phyloP scores from a whole-genome alignment of 1,140 invertebrate species.

The Zophobas morio region DNA sequence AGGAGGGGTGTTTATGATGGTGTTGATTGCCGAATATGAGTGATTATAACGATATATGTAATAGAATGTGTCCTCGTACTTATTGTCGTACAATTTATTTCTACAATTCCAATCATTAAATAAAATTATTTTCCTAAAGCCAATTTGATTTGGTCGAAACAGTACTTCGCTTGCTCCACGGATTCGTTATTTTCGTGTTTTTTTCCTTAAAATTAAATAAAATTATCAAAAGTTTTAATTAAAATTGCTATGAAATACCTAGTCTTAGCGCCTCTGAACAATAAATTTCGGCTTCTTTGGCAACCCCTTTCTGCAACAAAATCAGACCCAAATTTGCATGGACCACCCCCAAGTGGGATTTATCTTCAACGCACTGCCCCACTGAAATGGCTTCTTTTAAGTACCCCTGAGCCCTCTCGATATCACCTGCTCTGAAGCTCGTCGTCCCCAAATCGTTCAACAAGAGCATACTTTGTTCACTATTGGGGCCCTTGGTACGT shows the following conservation, averaged over 20 bases:
- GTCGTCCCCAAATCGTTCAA: slow-evolving; percentile 90
- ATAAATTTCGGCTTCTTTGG: slow-evolving; percentile 78
- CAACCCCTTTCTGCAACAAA: slow-evolving; percentile 80
- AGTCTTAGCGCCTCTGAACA: slow-evolving; percentile 82
- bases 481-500: slow-evolving; percentile 76
- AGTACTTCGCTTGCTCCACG: slow-evolving; percentile 74
- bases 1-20: slow-evolving; percentile 93
- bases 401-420: slow-evolving; percentile 79
- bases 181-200: slow-evolving; percentile 73
- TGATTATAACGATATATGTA: slow-evolving; percentile 67
- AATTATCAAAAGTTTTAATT: slow-evolving; percentile 57
- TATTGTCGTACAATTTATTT: slow-evolving; percentile 8
- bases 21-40: slow-evolving; percentile 90
- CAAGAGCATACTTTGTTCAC: slow-evolving; percentile 83
- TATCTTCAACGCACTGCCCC: slow-evolving; percentile 76
- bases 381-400: slow-evolving; percentile 81
- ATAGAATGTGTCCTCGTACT: slow-evolving; percentile 26
- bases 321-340: slow-evolving; percentile 89
- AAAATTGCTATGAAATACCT: slow-evolving; percentile 67
- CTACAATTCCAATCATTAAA: slow-evolving; percentile 22
- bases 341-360: slow-evolving; percentile 79
- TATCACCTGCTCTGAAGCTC: slow-evolving; percentile 76
- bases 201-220: slow-evolving; percentile 67
- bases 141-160: slow-evolving; percentile 77
- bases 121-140: slow-evolving; percentile 53